Percentiles rank a stretch among this genome's conserved stretches.
phyloP scores from a whole-genome alignment of 2,113 vertebrate species.

The Eretmochelys imbricata region DNA sequence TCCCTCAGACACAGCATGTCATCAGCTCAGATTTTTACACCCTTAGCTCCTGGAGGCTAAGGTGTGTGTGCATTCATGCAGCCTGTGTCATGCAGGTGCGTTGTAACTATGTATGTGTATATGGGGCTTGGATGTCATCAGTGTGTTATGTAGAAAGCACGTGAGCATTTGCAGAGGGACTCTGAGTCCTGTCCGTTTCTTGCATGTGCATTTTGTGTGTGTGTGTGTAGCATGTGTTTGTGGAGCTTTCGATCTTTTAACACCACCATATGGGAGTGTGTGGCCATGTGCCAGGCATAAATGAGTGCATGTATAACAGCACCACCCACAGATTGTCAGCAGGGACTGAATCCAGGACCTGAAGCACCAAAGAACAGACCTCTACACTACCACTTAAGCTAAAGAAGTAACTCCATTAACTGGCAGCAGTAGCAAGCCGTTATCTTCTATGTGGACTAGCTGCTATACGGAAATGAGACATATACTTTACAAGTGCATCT shows the following conservation, averaged over 20 bases:
- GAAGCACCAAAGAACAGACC: neutral
- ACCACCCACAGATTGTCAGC: neutral
- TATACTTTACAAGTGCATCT: neutral
- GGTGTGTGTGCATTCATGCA: fast-evolving
- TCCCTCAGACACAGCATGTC: conserved; percentile 50
- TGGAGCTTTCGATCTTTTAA: neutral
- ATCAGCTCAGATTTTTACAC: conserved; percentile 50
- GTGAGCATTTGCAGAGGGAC: fast-evolving
- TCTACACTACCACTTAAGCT: neutral
- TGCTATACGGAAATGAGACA: neutral
- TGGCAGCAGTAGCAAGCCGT: conserved; percentile 25
- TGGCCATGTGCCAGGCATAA: neutral
- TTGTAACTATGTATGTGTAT: fast-evolving
- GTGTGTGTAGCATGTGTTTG: neutral
- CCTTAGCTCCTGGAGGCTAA: neutral
- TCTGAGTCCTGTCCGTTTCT: fast-evolving
- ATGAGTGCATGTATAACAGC: neutral
- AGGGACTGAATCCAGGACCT: neutral
- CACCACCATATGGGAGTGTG: neutral
- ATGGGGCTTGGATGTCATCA: fast-evolving
- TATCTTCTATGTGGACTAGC: neutral
- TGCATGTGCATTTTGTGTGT: neutral
- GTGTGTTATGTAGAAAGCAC: neutral
- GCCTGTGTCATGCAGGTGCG: neutral
- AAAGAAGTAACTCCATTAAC: neutral